Conservation (phyloP, 2,113 vertebrate species). For the Macrotis lagotis region DNA sequence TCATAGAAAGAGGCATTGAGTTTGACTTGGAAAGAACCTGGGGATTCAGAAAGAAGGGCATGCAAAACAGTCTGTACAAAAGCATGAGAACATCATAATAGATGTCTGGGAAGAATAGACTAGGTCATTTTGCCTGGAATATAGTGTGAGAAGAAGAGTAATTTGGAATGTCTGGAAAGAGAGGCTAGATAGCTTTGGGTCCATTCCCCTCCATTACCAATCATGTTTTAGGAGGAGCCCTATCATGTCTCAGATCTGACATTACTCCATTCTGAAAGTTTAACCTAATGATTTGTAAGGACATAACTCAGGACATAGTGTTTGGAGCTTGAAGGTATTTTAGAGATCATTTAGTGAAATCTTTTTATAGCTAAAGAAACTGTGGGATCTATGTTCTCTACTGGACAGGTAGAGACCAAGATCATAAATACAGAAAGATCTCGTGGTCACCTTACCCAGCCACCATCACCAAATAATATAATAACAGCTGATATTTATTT, state of each 20-base stretch:
- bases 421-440: not conserved
- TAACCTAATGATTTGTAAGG: not conserved
- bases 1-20: not conserved
- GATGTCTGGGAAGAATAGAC: not conserved
- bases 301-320: not conserved
- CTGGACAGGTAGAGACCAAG: fast-evolving
- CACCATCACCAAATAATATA: not conserved
- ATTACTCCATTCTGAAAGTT: not conserved
- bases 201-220: not conserved
- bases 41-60: not conserved
- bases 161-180: not conserved
- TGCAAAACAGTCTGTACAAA: not conserved
- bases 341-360: not conserved
- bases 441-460: not conserved
- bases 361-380: not conserved
- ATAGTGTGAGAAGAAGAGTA: not conserved
- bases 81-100: not conserved
- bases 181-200: not conserved
- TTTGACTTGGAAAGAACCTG: not conserved
- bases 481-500: not conserved
- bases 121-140: not conserved
- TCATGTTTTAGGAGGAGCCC: too few species aligned
- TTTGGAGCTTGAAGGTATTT: not conserved
- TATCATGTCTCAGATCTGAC: not conserved
- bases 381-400: not conserved